Conservation (phyloP, 2,888 invertebrate genomes). For the Rapana venosa region DNA sequence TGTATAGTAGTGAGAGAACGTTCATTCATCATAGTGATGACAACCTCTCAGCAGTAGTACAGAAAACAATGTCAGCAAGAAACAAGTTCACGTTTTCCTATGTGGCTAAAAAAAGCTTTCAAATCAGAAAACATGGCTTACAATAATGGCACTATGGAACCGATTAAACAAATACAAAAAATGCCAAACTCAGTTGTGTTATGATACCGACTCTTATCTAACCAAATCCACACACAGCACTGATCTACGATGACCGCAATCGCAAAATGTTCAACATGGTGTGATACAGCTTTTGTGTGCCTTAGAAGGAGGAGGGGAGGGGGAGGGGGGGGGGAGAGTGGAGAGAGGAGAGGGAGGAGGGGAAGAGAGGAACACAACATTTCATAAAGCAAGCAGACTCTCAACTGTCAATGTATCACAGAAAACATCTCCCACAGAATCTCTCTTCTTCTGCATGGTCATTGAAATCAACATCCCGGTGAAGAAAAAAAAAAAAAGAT, state of each 20-base stretch:
- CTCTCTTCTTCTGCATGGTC: neutral
- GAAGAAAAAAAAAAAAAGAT: neutral
- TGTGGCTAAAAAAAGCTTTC: too few species aligned
- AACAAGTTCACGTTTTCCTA: too few species aligned
- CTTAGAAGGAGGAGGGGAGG: neutral
- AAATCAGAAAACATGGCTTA: too few species aligned
- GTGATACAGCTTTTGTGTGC: neutral
- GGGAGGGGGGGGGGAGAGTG: neutral
- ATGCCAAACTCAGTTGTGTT: too few species aligned
- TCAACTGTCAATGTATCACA: neutral
- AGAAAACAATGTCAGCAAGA: too few species aligned
- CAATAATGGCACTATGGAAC: too few species aligned
- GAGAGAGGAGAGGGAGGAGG: neutral
- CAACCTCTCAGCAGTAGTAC: too few species aligned
- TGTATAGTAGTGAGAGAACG: too few species aligned
- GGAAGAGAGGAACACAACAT: neutral
- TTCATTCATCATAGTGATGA: too few species aligned
- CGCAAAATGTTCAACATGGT: neutral
- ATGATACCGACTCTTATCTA: too few species aligned
- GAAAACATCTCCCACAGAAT: neutral
- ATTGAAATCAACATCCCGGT: neutral
- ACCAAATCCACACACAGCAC: too few species aligned
- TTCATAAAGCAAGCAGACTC: neutral
- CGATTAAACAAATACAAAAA: too few species aligned
- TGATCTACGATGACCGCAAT: neutral